Evolutionary conservation across 2,888 invertebrate genomes (phyloP).

Genomic region (Glaucopsyche alexis): DNA sequence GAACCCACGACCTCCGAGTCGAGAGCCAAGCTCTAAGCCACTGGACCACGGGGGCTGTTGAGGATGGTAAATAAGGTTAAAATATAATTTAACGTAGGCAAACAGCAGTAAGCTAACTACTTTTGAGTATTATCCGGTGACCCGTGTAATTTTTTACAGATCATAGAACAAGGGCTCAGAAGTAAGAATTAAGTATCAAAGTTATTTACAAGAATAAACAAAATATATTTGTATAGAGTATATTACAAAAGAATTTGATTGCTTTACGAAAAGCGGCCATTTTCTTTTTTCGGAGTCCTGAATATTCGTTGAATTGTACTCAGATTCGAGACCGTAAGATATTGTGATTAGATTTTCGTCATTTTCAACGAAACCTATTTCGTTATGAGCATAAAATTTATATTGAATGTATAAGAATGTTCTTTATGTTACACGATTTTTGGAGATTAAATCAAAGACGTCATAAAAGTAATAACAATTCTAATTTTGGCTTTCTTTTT

Average conservation of each 20-base stretch:
- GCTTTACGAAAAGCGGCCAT: neutral
- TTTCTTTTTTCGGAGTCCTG: neutral
- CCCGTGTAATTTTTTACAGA: neutral
- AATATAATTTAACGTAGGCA: too few species aligned
- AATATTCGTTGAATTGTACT: conserved; percentile 15
- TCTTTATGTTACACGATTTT: neutral
- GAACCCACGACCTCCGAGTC: too few species aligned
- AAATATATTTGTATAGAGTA: neutral
- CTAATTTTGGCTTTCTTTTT: too few species aligned
- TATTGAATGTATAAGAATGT: neutral
- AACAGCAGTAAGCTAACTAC: conserved; percentile 30
- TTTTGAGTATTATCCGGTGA: neutral
- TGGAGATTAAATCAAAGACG: neutral
- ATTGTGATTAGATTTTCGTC: conserved; percentile 23
- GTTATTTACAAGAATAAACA: neutral
- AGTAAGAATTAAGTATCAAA: conserved; percentile 9
- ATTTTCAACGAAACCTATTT: neutral
- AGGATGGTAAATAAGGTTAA: too few species aligned
- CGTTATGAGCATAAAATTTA: conserved; percentile 5
- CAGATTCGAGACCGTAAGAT: conserved; percentile 9
- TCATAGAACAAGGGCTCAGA: neutral
- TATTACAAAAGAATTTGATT: neutral
- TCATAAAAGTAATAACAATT: neutral
- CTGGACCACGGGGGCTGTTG: too few species aligned
- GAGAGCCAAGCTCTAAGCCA: too few species aligned